phyloP scores from a whole-genome alignment of 2,888 invertebrate genomes.

The Deroplatys truncata region DNA sequence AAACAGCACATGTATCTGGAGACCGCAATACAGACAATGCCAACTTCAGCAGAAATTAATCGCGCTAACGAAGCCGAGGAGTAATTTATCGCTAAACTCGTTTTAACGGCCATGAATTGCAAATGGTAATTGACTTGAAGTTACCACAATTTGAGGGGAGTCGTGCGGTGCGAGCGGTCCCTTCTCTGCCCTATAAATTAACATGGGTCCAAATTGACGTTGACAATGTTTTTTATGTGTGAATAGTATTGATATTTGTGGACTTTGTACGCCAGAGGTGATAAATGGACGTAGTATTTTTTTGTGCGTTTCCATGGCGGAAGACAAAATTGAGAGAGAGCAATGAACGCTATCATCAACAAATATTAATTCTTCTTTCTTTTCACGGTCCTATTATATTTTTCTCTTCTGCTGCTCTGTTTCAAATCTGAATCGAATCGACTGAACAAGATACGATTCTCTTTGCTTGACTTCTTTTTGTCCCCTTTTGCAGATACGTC shows the following conservation, averaged over 20 bases:
- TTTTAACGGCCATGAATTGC: constrained; percentile 20
- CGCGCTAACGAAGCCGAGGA: constrained; percentile 11
- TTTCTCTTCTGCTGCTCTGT: not conserved
- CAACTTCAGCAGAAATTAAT: constrained; percentile 1
- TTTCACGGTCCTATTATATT: not conserved
- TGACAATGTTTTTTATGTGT: not conserved
- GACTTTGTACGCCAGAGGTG: not conserved
- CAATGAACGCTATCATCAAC: not conserved
- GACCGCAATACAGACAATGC: not conserved
- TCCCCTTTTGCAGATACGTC: too few species aligned
- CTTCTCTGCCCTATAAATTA: not conserved
- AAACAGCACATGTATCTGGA: not conserved
- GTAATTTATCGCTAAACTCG: constrained; percentile 15
- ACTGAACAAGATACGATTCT: too few species aligned
- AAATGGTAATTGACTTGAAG: constrained; percentile 21
- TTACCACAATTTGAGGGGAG: not conserved
- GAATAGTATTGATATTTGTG: not conserved
- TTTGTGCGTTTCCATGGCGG: not conserved
- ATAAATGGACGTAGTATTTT: not conserved
- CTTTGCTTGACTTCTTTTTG: too few species aligned
- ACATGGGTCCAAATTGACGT: not conserved
- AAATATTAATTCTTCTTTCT: not conserved
- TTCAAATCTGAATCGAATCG: not conserved
- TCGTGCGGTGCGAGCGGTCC: not conserved
- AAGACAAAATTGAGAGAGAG: not conserved